Percentiles rank a stretch among this genome's conserved stretches.
Conservation (phyloP, 2,797 vertebrate species). For the Myripristis murdjan region DNA sequence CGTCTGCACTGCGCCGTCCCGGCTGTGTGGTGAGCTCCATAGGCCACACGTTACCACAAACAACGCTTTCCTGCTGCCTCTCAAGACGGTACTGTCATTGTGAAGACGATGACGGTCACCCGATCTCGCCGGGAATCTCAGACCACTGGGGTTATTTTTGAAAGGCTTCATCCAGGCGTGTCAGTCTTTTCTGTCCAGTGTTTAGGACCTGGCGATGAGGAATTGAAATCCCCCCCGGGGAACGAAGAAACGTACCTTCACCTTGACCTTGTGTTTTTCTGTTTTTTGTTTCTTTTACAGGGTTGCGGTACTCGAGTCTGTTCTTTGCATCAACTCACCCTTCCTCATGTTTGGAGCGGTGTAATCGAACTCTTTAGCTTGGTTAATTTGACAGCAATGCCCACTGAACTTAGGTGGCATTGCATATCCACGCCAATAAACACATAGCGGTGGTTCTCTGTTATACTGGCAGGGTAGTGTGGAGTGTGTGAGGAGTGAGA, state of each 20-base stretch:
- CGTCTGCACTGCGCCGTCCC: background rate
- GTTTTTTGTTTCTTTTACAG: too few relatives aligned
- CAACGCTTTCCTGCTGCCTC: background rate
- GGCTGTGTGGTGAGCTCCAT: too few relatives aligned
- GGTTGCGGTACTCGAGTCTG: background rate
- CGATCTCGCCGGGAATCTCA: background rate
- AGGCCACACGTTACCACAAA: too few relatives aligned
- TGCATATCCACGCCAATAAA: background rate
- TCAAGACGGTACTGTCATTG: too few relatives aligned
- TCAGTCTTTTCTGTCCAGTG: background rate
- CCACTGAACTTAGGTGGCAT: too few relatives aligned
- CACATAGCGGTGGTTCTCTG: too few relatives aligned
- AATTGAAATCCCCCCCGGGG: background rate
- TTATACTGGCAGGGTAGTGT: too few relatives aligned
- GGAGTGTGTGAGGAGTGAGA: too few relatives aligned
- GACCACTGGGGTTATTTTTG: background rate
- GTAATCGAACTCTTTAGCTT: background rate
- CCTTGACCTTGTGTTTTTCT: background rate
- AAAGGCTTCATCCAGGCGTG: background rate
- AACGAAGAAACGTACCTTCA: background rate
- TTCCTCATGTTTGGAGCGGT: background rate
- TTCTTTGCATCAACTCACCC: background rate
- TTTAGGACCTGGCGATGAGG: background rate
- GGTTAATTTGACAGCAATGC: too few relatives aligned
- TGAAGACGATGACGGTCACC: background rate